Percentiles rank a stretch among this genome's conserved stretches.
phyloP scores from a whole-genome alignment of 2,797 vertebrate genomes.

The Crenuchus spilurus region DNA sequence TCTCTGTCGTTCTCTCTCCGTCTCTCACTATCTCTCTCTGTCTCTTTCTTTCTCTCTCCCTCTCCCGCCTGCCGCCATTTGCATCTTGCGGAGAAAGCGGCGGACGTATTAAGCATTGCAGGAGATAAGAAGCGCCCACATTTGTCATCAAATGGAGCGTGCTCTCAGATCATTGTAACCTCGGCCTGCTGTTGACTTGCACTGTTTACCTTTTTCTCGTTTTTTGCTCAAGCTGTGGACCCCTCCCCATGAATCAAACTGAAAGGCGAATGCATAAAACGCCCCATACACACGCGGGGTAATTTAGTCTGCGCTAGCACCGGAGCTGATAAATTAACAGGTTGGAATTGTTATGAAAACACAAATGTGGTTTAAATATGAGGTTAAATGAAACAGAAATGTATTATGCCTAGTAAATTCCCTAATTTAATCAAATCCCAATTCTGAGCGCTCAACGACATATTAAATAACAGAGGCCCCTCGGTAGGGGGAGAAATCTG shows the following conservation, averaged over 20 bases:
- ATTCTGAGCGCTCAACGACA: conserved; percentile 55
- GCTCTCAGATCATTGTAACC: conserved; percentile 64
- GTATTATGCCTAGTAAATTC: conserved; percentile 31
- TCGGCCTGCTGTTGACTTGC: conserved; percentile 68
- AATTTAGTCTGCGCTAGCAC: neutral
- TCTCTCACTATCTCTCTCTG: no score
- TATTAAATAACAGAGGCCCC: conserved; percentile 57
- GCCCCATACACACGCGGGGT: neutral
- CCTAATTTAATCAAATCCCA: conserved; percentile 57
- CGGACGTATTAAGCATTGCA: conserved; percentile 58
- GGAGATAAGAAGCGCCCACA: conserved; percentile 68
- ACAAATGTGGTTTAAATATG: conserved; percentile 1
- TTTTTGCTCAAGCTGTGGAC: conserved; percentile 69
- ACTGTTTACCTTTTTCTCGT: conserved; percentile 71
- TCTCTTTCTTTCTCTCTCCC: conserved; percentile 60
- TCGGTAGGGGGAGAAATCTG: conserved; percentile 56
- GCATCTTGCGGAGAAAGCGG: conserved; percentile 68
- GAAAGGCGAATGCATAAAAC: conserved; percentile 16
- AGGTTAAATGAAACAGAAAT: conserved; percentile 38
- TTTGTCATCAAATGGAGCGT: conserved; percentile 75
- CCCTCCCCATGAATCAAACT: conserved; percentile 70
- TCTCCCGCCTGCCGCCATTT: conserved; percentile 53
- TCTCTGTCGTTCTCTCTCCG: conserved; percentile 57
- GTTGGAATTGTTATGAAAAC: conserved; percentile 48
- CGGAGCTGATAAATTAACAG: conserved; percentile 41